These are phyloP conservation scores for Cryptotermes secundus DNA, from an alignment of 1,140 invertebrate species.

Conservation along the genomic window DNA sequence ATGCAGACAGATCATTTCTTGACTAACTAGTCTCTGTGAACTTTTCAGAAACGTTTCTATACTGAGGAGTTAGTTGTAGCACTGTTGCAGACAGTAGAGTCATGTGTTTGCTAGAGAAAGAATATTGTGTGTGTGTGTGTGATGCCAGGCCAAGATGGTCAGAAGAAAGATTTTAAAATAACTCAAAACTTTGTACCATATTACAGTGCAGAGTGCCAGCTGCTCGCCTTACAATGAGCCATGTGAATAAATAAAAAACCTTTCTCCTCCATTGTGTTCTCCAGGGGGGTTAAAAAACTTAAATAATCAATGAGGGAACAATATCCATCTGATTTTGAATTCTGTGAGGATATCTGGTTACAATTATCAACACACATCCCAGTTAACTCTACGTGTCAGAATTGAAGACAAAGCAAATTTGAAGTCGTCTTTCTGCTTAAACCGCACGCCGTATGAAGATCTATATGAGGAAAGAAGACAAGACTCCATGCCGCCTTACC, in stretches of 20 bases:
- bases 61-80: too few relatives aligned
- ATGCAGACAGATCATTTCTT: too few relatives aligned
- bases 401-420: too few relatives aligned
- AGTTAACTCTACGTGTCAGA: not conserved
- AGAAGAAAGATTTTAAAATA: conserved; percentile 16
- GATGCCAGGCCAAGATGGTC: not conserved
- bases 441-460: too few relatives aligned
- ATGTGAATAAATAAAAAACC: conserved; percentile 15
- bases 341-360: not conserved
- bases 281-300: conserved; percentile 1
- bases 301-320: conserved; percentile 8
- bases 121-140: conserved; percentile 10
- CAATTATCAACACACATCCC: not conserved
- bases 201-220: not conserved
- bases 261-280: not conserved
- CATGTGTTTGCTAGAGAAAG: not conserved
- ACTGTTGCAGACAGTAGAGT: too few relatives aligned
- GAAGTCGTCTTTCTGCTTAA: too few relatives aligned
- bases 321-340: not conserved
- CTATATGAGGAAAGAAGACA: too few relatives aligned
- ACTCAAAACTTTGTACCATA: conserved; percentile 14
- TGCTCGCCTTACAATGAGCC: not conserved
- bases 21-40: too few relatives aligned
- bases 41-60: too few relatives aligned
- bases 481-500: too few relatives aligned